Percentiles rank a stretch among this genome's conserved stretches.
Conservation (phyloP, 2,797 vertebrate species). For the Lycodopsis pacificus region DNA sequence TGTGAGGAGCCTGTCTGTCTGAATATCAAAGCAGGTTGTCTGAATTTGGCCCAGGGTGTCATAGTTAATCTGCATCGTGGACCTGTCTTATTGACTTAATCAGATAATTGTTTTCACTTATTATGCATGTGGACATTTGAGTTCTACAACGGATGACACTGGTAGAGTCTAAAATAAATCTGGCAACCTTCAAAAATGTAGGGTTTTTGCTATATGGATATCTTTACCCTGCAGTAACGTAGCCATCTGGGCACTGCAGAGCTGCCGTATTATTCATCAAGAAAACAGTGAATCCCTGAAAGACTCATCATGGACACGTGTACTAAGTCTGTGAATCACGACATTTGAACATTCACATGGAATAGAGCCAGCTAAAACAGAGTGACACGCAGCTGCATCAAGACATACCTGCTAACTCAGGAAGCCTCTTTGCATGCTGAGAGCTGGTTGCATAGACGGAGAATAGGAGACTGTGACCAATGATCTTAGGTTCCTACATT, state of each 20-base stretch:
- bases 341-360: conserved; percentile 19
- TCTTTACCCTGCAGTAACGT: conserved; percentile 3
- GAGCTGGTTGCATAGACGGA: conserved; percentile 10
- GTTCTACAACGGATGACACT: background rate
- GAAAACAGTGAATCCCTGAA: conserved; percentile 35
- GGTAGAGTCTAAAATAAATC: background rate
- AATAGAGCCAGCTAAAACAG: conserved; percentile 46
- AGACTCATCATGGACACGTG: conserved; percentile 33
- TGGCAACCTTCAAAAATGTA: background rate
- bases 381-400: conserved; percentile 29
- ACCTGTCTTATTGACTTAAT: conserved; percentile 24
- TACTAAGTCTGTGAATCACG: conserved; percentile 36
- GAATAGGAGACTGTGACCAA: conserved; percentile 7
- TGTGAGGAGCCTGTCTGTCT: conserved; percentile 53
- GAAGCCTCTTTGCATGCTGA: conserved; percentile 34
- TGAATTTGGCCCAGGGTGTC: conserved; percentile 40
- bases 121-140: conserved; percentile 1
- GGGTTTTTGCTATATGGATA: conserved; percentile 9
- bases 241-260: conserved; percentile 5
- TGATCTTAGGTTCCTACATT: conserved; percentile 4
- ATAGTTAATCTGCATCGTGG: conserved; percentile 33
- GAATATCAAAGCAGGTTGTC: conserved; percentile 54
- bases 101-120: conserved; percentile 30
- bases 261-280: conserved; percentile 16
- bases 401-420: conserved; percentile 49